Percentiles rank a stretch among this genome's conserved stretches.
Conservation (phyloP, 2,797 vertebrate species). For the Pipistrellus pipistrellus region DNA sequence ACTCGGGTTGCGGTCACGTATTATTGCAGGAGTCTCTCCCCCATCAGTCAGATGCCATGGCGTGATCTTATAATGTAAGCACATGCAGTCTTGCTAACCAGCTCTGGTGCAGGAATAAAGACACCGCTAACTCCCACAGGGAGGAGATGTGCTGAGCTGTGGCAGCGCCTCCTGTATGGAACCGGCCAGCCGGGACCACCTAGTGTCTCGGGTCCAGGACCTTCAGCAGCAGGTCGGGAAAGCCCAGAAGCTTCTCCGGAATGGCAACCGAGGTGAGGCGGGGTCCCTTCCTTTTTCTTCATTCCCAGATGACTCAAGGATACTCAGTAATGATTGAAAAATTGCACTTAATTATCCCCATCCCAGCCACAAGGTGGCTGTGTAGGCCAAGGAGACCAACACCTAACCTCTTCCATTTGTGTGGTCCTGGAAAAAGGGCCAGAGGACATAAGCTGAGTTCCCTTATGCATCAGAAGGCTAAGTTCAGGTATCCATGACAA, state of each 20-base stretch:
- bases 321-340: neutral
- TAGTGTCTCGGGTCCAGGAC: constrained; percentile 84
- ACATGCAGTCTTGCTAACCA: neutral
- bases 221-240: constrained; percentile 85
- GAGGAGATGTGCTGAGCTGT: constrained; percentile 84
- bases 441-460: neutral
- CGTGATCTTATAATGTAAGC: neutral
- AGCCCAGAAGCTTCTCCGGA: constrained; percentile 89
- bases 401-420: neutral
- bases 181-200: constrained; percentile 74
- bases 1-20: neutral
- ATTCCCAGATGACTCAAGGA: neutral
- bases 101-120: constrained; percentile 20
- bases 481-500: neutral
- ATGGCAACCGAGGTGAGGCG: constrained; percentile 89
- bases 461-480: neutral
- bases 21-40: neutral
- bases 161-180: constrained; percentile 79
- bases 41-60: neutral
- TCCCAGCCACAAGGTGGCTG: constrained; percentile 87
- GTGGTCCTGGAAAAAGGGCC: constrained; percentile 30
- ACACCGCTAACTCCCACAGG: constrained; percentile 82
- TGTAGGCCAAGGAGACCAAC: constrained; percentile 75
- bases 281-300: constrained; percentile 67
- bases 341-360: constrained; percentile 27